These are phyloP conservation scores for Xylocopa sonorina DNA, from an alignment of 1,140 invertebrate species.

Conservation along the genomic window DNA sequence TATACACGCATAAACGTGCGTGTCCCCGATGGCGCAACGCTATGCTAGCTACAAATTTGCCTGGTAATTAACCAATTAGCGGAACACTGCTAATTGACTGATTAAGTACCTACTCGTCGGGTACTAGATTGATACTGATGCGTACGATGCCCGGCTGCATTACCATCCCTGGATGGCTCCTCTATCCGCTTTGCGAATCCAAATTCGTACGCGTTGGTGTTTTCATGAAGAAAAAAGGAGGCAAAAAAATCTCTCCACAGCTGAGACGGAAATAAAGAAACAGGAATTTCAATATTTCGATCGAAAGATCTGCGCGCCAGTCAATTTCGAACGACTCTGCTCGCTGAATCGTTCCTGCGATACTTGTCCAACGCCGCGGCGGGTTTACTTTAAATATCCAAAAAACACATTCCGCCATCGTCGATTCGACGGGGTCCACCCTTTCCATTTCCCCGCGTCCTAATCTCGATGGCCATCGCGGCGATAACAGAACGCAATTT, in stretches of 20 bases:
- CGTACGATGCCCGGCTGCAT: slow-evolving; percentile 54
- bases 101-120: slow-evolving; percentile 73
- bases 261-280: no score
- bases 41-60: slow-evolving; percentile 62
- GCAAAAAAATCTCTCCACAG: no score
- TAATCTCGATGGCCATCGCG: slow-evolving; percentile 14
- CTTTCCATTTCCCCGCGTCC: not conserved
- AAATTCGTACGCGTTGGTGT: slow-evolving; percentile 14
- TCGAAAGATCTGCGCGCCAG: not conserved
- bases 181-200: not conserved
- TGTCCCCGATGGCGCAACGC: slow-evolving; percentile 33
- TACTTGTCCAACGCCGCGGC: not conserved
- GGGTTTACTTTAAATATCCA: slow-evolving; percentile 10
- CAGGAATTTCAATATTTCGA: not conserved
- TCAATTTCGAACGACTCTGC: not conserved
- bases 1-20: slow-evolving; percentile 34
- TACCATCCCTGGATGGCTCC: slow-evolving; percentile 52
- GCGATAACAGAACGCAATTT: not conserved
- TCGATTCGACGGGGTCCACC: not conserved
- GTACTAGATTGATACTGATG: slow-evolving; percentile 71
- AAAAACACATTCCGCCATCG: not conserved
- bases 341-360: not conserved
- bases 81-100: slow-evolving; percentile 71
- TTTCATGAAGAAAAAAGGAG: no score
- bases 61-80: slow-evolving; percentile 75